Percentiles rank a stretch among this genome's conserved stretches.
phyloP scores from a whole-genome alignment of 2,888 invertebrate species.

The Panopea generosa region DNA sequence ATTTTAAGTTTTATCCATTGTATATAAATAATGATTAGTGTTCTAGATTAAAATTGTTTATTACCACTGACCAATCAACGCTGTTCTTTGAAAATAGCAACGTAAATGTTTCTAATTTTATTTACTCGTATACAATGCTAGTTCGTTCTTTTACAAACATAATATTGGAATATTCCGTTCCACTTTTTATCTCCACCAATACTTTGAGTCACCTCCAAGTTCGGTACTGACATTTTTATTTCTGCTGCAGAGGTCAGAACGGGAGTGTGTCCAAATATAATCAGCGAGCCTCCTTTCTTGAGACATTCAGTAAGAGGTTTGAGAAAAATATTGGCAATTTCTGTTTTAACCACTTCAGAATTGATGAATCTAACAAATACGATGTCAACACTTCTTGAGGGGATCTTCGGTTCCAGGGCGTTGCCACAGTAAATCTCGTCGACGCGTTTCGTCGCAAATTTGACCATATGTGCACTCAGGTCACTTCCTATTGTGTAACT shows the following conservation, averaged over 20 bases:
- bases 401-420: slow-evolving; percentile 67
- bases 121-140: too few species aligned
- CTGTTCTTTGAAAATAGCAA: too few species aligned
- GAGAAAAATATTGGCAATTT: slow-evolving; percentile 57
- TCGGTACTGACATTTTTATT: slow-evolving; percentile 57
- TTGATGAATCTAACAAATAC: slow-evolving; percentile 70
- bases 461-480: slow-evolving; percentile 68
- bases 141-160: slow-evolving; percentile 60
- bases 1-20: too few species aligned
- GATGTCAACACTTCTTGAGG: slow-evolving; percentile 61
- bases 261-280: slow-evolving; percentile 73
- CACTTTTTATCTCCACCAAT: slow-evolving; percentile 67
- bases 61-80: too few species aligned
- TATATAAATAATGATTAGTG: too few species aligned
- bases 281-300: slow-evolving; percentile 66
- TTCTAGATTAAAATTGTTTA: too few species aligned
- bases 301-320: slow-evolving; percentile 60
- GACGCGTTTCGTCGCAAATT: slow-evolving; percentile 66
- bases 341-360: slow-evolving; percentile 69
- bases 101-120: too few species aligned
- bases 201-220: slow-evolving; percentile 58
- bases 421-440: slow-evolving; percentile 70
- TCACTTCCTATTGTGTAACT: slow-evolving; percentile 68
- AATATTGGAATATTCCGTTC: slow-evolving; percentile 71
- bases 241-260: slow-evolving; percentile 69